Evolutionary conservation across 2,113 vertebrate genomes (phyloP).

Genomic region (Labeo rohita): DNA sequence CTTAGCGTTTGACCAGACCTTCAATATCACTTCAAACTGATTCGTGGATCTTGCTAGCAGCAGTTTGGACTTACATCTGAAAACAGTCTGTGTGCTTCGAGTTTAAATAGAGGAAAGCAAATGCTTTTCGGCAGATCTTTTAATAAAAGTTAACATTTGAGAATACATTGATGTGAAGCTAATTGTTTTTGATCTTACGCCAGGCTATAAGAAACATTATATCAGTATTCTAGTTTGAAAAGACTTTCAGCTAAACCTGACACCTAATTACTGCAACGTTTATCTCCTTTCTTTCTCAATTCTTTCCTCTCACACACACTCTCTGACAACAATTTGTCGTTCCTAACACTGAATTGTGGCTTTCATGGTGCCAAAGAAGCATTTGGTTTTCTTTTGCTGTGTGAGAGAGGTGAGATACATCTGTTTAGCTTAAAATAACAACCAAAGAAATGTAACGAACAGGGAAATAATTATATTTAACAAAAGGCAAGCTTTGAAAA

Average conservation of each 20-base stretch:
- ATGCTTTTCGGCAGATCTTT: background rate
- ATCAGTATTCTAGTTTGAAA: background rate
- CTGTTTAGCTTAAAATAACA: slow-evolving; percentile 21
- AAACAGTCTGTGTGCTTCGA: background rate
- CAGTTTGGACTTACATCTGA: background rate
- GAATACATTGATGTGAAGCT: background rate
- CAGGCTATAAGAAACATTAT: background rate
- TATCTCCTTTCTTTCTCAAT: slow-evolving; percentile 30
- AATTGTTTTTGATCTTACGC: background rate
- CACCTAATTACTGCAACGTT: slow-evolving; percentile 1
- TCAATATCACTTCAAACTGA: background rate
- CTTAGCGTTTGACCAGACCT: background rate
- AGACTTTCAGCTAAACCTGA: background rate
- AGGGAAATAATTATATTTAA: background rate
- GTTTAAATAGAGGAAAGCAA: background rate
- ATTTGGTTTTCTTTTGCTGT: slow-evolving; percentile 46
- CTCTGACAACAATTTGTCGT: slow-evolving; percentile 55
- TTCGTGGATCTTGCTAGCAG: background rate
- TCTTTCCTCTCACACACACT: slow-evolving; percentile 23
- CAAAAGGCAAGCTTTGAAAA: background rate
- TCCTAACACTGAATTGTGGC: slow-evolving; percentile 57
- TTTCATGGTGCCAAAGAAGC: slow-evolving; percentile 44
- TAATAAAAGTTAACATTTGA: background rate
- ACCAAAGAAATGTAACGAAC: background rate
- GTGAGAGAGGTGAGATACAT: slow-evolving; percentile 33